Evolutionary conservation across 2,797 vertebrate genomes (phyloP), one percentile per base, ranked within the genome.

Genomic region (Chromobotia macracanthus): DNA sequence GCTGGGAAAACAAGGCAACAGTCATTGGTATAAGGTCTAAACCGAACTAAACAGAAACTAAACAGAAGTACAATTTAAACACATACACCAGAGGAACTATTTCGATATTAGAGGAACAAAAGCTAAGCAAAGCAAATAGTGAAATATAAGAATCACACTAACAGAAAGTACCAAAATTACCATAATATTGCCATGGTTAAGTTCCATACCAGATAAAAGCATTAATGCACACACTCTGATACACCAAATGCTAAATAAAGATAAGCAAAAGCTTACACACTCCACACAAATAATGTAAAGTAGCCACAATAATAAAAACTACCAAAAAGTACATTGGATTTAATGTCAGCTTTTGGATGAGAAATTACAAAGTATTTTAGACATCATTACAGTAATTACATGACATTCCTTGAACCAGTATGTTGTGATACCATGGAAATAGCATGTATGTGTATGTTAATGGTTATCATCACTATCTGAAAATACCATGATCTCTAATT

Each of bases 1-100:
- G 95, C 88, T 89, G 89, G 72, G 55, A 12, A 69, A 79, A 87
- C 25, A 88, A 0, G 50, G 28, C 64, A 65, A 78, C 7, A 60
- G 64, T 85, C 66, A 86, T 66, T 44, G 51, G 72, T 48, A 9
- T 51, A 28, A 19, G 21, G 68, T 73, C 63, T 50, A 23, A 18
- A 68, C 3, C n/a, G n/a, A n/a, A n/a, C n/a, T n/a, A n/a, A n/a
- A n/a, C n/a, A n/a, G 19, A 46, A 68, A 60, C 18, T 21, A 28
- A 16, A 69, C 19, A 23, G 7, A 48, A 35, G 53, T 11, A 72
- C 50, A 44, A 11, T 48, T n/a, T n/a, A n/a, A n/a, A 28, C 3
- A 70, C 58, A 72, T 60, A 63, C 66, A 50, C 72, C 25, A 56
- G 23, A 10, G 19, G 41, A 23, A 6, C 31, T 60, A 18, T n/a